Conservation (phyloP, 2,888 invertebrate species). For the Eumerus sabulonum region DNA sequence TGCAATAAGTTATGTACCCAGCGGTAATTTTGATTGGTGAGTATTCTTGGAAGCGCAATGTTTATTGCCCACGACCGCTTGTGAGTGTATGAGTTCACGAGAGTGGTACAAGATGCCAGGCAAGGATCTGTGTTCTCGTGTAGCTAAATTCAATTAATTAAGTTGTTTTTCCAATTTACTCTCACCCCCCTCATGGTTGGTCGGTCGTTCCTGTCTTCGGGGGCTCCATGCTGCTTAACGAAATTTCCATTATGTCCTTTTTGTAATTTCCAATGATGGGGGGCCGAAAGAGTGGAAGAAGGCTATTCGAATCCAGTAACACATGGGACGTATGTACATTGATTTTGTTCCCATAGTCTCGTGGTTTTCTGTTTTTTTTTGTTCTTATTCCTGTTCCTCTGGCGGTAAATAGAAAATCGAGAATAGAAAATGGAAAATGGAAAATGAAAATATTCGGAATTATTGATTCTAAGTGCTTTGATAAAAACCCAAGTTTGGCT, state of each 20-base stretch:
- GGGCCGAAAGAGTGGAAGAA: no score
- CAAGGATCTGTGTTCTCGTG: constrained; percentile 30
- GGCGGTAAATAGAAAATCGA: constrained; percentile 44
- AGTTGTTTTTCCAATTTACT: constrained; percentile 47
- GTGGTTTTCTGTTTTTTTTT: no score
- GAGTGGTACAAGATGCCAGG: constrained; percentile 15
- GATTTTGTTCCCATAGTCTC: no score
- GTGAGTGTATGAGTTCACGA: constrained; percentile 12
- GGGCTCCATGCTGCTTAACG: constrained; percentile 17
- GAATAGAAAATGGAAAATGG: constrained; percentile 35
- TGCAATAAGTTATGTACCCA: constrained; percentile 38
- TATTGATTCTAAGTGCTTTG: constrained; percentile 65
- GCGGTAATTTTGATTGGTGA: constrained; percentile 61
- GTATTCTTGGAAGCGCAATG: constrained; percentile 20
- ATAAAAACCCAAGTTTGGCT: constrained; percentile 52
- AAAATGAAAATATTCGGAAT: constrained; percentile 53
- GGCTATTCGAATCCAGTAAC: background rate
- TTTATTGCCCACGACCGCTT: constrained; percentile 14
- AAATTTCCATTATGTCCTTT: constrained; percentile 37
- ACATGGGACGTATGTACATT: no score
- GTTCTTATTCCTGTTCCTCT: background rate
- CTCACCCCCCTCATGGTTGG: background rate
- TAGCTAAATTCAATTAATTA: constrained; percentile 61
- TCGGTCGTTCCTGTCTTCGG: background rate
- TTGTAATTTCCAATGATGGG: constrained; percentile 34